Evolutionary conservation across 2,113 vertebrate genomes (phyloP).

Genomic region (Cnemophilus loriae): DNA sequence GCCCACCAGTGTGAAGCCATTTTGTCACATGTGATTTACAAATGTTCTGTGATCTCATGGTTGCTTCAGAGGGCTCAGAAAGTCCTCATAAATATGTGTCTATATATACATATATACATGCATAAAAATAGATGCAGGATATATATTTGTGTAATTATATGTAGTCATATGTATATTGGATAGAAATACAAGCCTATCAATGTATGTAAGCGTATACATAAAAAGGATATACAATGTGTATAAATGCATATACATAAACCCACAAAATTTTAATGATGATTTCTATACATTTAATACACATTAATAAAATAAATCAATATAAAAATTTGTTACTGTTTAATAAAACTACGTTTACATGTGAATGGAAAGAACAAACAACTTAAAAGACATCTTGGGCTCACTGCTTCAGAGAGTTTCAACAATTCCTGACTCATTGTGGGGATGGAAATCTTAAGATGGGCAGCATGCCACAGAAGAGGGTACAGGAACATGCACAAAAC

Average conservation of each 20-base stretch:
- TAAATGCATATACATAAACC: neutral
- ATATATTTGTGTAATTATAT: neutral
- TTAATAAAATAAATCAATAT: neutral
- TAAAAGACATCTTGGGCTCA: neutral
- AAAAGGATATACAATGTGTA: neutral
- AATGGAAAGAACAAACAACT: neutral
- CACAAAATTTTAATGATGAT: neutral
- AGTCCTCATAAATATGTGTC: neutral
- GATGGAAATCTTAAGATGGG: neutral
- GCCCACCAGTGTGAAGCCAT: neutral
- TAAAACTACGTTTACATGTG: neutral
- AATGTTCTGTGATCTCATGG: fast-evolving
- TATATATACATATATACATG: neutral
- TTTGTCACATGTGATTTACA: neutral
- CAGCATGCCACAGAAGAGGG: neutral
- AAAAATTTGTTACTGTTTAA: neutral
- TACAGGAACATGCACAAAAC: neutral
- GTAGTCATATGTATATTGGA: neutral
- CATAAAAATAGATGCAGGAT: neutral
- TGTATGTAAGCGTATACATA: neutral
- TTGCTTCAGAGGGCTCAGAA: neutral
- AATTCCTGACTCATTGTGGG: neutral
- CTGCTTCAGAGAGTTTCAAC: neutral
- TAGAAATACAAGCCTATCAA: neutral
- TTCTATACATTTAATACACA: neutral